These are phyloP conservation scores for Trilocha varians DNA, from an alignment of 2,888 invertebrate species.

Conservation along the genomic window DNA sequence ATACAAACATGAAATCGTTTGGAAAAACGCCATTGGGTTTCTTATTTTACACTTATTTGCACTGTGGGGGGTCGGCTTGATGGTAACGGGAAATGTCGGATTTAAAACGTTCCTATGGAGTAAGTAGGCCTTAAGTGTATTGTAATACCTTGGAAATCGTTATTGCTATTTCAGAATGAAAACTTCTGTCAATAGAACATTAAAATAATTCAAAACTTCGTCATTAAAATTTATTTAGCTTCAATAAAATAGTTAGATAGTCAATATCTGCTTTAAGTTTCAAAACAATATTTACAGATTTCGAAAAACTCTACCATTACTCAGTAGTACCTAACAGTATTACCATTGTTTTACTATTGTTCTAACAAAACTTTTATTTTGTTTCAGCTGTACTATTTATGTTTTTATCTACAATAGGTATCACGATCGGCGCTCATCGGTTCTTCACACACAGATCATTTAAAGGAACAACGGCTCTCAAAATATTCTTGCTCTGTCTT, in stretches of 20 bases:
- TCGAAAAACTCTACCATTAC: no score
- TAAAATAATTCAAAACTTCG: no score
- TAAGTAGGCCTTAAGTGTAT: no score
- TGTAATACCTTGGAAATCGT: no score
- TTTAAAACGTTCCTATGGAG: constrained; percentile 17
- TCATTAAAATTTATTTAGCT: no score
- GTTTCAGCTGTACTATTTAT: constrained; percentile 13
- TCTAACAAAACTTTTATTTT: not conserved
- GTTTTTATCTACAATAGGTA: constrained; percentile 64
- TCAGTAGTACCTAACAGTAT: no score
- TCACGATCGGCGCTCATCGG: constrained; percentile 90
- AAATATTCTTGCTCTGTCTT: constrained; percentile 74
- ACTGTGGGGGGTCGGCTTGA: constrained; percentile 46
- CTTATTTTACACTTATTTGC: constrained; percentile 62
- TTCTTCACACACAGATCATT: constrained; percentile 84
- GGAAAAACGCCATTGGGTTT: constrained; percentile 76
- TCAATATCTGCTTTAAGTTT: no score
- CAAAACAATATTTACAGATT: no score
- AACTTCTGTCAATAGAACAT: no score
- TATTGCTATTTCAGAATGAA: no score
- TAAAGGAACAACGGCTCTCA: constrained; percentile 78
- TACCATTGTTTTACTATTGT: not conserved
- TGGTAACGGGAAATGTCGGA: constrained; percentile 20
- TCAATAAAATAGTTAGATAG: no score
- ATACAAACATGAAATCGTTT: constrained; percentile 70